Evolutionary conservation across 2,113 vertebrate genomes (phyloP), one percentile per base, ranked within the genome.

Genomic region (Hypocryptadius cinnamomeus): DNA sequence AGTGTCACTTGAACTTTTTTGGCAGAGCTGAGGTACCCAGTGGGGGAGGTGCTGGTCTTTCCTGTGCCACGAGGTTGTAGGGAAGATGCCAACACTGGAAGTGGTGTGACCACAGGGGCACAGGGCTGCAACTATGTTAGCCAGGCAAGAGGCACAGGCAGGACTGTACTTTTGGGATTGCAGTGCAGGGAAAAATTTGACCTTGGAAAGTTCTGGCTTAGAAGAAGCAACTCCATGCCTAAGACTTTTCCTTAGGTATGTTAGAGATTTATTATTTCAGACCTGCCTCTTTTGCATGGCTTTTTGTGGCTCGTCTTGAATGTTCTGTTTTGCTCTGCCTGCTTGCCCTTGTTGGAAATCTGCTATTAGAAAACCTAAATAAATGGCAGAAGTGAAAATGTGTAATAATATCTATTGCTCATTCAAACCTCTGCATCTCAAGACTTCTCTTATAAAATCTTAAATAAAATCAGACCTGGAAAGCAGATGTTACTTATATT

Each of bases 11-110:
- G 27, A 69, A 25, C 4, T 33, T 70, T 13, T 3, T 9, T 45
- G 40, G 42, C 31, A 53, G 45, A 47, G 33, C 35, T 47, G 44
- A 60, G 37, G 25, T 53, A 9, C 48, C 31, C 23, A 2, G 3
- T 30, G 1, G 0, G 14, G 28, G 13, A 42, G 28, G 31, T 1
- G 2, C 31, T 47, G 28, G 27, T 10, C 3, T 8, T 54, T 48
- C 31, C 21, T 8, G 8, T n/a, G 24, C n/a, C 27, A 2, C 3
- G 2, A 72, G 12, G 15, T 11, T 40, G 11, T 15, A 60, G 40
- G 30, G 39, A 10, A 78, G 50, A 9, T 57, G 37, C 27, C 13
- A 11, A 13, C 16, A 10, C 45, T 3, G 1, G 50, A 92, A 64
- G 11, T 4, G 7, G 1, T 30, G 23, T 3, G 1, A 28, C 42